A percentile compares a stretch with the other conserved stretches of the same genome.
Evolutionary conservation across 2,113 vertebrate species (phyloP).

Genomic region (Corythaixoides concolor): DNA sequence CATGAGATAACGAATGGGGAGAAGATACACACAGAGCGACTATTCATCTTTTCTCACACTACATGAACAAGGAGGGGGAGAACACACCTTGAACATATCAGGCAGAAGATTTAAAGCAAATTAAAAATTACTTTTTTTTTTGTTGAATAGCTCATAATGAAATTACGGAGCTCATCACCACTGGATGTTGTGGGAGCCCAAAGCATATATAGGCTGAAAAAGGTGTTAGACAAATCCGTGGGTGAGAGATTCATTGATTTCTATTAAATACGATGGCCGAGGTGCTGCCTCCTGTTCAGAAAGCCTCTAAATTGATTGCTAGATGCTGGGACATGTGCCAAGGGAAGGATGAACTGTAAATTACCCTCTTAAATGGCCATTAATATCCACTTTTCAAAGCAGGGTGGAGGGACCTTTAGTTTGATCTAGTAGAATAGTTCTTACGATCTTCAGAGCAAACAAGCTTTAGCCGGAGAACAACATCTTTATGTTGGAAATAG

Average conservation of each 20-base stretch:
- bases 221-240: neutral
- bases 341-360: neutral
- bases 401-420: neutral
- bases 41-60: neutral
- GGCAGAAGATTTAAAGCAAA: neutral
- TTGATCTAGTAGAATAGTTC: neutral
- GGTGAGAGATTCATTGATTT: neutral
- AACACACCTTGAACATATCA: neutral
- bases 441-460: neutral
- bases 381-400: neutral
- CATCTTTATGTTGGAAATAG: accelerated
- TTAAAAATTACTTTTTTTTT: neutral
- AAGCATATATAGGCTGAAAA: neutral
- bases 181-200: neutral
- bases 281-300: neutral
- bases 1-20: neutral
- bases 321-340: neutral
- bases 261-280: accelerated
- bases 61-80: accelerated
- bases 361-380: neutral
- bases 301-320: neutral
- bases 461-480: neutral
- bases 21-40: neutral
- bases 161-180: neutral
- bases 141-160: neutral